phyloP scores from a whole-genome alignment of 2,113 vertebrate genomes.

The Heterotis niloticus region DNA sequence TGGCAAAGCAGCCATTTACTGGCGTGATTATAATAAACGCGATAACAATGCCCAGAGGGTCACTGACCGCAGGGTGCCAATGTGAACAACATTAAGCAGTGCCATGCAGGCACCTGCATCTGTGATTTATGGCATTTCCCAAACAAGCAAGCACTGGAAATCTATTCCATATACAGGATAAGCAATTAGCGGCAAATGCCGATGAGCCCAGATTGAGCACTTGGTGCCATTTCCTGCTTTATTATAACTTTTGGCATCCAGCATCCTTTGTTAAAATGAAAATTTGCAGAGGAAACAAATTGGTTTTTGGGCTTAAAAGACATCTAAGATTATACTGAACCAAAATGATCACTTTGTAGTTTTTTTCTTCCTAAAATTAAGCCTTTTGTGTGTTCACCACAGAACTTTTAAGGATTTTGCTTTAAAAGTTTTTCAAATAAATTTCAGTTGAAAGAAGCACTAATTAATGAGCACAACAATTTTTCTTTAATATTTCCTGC shows the following conservation, averaged over 20 bases:
- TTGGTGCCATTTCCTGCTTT: slow-evolving; percentile 44
- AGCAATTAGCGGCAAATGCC: slow-evolving; percentile 34
- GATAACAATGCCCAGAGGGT: no score
- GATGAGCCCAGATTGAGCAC: slow-evolving; percentile 34
- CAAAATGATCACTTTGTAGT: slow-evolving; percentile 21
- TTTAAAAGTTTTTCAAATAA: slow-evolving; percentile 40
- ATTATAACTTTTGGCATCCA: slow-evolving; percentile 44
- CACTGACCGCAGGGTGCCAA: no score
- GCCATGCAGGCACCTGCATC: no score
- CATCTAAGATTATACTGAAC: background rate
- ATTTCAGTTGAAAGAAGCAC: slow-evolving; percentile 35
- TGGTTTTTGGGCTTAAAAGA: slow-evolving; percentile 35
- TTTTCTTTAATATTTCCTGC: slow-evolving; percentile 19
- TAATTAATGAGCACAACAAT: slow-evolving; percentile 45
- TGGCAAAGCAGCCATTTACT: no score
- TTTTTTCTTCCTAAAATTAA: slow-evolving; percentile 37
- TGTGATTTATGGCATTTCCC: slow-evolving; percentile 17
- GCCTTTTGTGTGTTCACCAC: slow-evolving; percentile 34
- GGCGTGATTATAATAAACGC: no score
- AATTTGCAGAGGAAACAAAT: slow-evolving; percentile 37
- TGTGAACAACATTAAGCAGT: no score
- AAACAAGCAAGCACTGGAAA: slow-evolving; percentile 32
- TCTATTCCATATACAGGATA: slow-evolving; percentile 39
- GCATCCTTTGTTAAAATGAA: slow-evolving; percentile 35
- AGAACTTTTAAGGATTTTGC: slow-evolving; percentile 27